Evolutionary conservation across 2,888 invertebrate species (phyloP).

Genomic region (Sphecodes monilicornis): DNA sequence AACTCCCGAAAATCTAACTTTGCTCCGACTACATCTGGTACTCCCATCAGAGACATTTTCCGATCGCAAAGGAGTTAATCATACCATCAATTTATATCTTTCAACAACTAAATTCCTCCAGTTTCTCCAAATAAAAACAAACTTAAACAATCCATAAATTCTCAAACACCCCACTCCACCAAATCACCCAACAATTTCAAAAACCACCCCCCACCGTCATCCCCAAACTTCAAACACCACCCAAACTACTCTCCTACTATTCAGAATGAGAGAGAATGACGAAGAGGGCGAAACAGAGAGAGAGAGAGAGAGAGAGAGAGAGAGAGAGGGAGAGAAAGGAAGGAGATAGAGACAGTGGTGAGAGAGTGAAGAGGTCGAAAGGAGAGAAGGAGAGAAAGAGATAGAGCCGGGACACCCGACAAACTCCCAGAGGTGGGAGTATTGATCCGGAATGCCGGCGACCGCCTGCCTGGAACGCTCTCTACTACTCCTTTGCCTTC

Average conservation of each 20-base stretch:
- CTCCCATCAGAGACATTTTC: no score
- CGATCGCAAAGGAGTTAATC: no score
- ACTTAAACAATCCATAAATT: no score
- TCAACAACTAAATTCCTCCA: no score
- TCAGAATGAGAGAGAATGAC: background rate
- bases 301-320: constrained; percentile 29
- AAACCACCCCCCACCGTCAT: background rate
- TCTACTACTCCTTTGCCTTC: constrained; percentile 72
- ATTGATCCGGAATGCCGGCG: constrained; percentile 83
- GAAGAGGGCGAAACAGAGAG: constrained; percentile 22
- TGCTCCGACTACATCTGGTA: no score
- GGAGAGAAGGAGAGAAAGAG: constrained; percentile 45
- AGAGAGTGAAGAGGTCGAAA: constrained; percentile 20
- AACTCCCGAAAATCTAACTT: no score
- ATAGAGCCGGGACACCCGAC: constrained; percentile 56
- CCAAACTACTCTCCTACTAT: background rate
- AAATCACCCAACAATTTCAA: background rate
- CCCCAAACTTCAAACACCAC: background rate
- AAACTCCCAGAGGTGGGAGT: constrained; percentile 79
- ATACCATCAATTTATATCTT: no score
- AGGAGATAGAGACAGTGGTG: background rate
- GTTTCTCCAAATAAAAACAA: no score
- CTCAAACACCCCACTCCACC: no score
- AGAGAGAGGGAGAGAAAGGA: background rate
- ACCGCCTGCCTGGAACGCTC: constrained; percentile 77